Evolutionary conservation across 1,140 invertebrate genomes (phyloP), one percentile per base, ranked within the genome.

Genomic region (Eurosta solidaginis): DNA sequence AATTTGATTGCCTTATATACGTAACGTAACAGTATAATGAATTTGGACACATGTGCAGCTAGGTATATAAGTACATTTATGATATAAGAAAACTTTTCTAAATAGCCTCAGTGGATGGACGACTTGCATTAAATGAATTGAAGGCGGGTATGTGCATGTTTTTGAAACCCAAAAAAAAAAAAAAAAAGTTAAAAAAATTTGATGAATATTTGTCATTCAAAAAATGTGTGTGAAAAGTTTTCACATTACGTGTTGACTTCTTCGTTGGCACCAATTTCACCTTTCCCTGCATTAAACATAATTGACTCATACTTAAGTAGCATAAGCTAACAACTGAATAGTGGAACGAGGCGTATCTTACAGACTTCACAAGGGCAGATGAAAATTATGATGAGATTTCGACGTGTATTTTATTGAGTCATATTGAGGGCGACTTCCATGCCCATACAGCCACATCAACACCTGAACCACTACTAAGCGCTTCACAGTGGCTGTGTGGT

Each of bases 221-320:
- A 68, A 68, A 68, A 68, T 20, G 17, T 59, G 5, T 36, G 14
- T 68, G 29, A 68, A 68, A 68, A 68, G 33, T 68, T 68, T 68
- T 68, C 59, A 68, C 59, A 68, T 68, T 68, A 68, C 22, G n/a
- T 20, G 59, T 33, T 68, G 59, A n/a, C n/a, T 27, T 29, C 59
- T 33, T n/a, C n/a, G 27, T 14, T 10, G 33, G 6, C 17, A 40
- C 59, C 33, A 68, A n/a, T 36, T 12, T 0, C 59, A 20, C 17
- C n/a, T n/a, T n/a, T n/a, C n/a, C n/a, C n/a, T n/a, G n/a, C n/a
- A n/a, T n/a, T n/a, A n/a, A n/a, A n/a, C n/a, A n/a, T n/a, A n/a
- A n/a, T n/a, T n/a, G n/a, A n/a, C n/a, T n/a, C n/a, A n/a, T n/a
- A n/a, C n/a, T n/a, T n/a, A n/a, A n/a, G n/a, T n/a, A n/a, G n/a